Base-by-base conservation (phyloP, 2,113 vertebrate genomes). In the Pavo muticus region DNA sequence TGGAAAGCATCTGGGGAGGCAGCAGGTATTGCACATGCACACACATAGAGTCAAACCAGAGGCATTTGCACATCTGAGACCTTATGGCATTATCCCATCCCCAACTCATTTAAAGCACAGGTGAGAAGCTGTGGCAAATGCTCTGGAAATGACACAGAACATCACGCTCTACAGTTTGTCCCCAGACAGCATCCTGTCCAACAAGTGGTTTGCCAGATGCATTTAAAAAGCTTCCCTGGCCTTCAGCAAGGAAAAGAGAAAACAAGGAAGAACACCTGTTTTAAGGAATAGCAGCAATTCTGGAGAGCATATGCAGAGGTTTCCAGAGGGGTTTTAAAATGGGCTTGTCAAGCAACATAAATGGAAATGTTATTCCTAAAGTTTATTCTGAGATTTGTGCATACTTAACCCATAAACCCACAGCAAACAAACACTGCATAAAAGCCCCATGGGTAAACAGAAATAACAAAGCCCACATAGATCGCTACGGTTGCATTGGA, bases 101-200 rank as follows among this genome's bases (percentile, higher is more conserved):
- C 37, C 42, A 6, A 39, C 39, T 84, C 79, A 6, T 71, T 70
- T 45, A 56, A 68, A 93, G 14, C 40, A 61, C 83, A 90, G 86
- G 88, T 96, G 90, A 96, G 69, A 74, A 94, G 32, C 42, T 30
- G 64, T 68, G 59, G 68, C 48, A 87, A 93, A 83, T 1, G 40
- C 18, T 93, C 82, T 82, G 86, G 76, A 77, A 94, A 71, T 0
- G 0, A 0, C 56, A 27, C 21, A 59, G 70, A 40, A 59, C 59
- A 1, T 32, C 7, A 11, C 2, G n/a, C 3, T 8, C 1, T 29
- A 16, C 24, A 32, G 88, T 88, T 71, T 80, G 14, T 84, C 95
- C 88, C 90, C 5, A 52, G 65, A 30, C 4, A 81, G 27, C 0
- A 0, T 4, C 30, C 64, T 72, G 68, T 73, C 13, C 2, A 1